These are phyloP conservation scores for Sphaerophoria taeniata DNA, from an alignment of 2,888 invertebrate species.

Conservation along the genomic window DNA sequence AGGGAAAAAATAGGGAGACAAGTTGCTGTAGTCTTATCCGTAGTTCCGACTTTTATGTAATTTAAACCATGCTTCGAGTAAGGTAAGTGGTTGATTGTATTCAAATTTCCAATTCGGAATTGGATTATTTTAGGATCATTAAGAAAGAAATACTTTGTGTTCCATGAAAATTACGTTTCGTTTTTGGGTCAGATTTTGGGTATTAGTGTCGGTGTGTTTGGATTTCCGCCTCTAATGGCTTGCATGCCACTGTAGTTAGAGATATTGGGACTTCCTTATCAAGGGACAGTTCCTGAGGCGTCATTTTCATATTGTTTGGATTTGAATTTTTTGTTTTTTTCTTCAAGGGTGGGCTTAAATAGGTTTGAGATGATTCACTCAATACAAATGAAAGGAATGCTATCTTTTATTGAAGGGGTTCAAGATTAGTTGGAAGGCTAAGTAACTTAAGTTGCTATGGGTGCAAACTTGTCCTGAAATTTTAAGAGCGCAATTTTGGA, in stretches of 20 bases:
- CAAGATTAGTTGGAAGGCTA: too few relatives aligned
- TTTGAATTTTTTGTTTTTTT: too few relatives aligned
- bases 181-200: not conserved
- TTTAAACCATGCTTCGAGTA: not conserved
- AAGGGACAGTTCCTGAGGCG: not conserved
- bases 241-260: not conserved
- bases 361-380: not conserved
- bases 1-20: conserved; percentile 14
- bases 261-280: not conserved
- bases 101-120: not conserved
- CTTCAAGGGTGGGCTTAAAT: not conserved
- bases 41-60: conserved; percentile 18
- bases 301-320: not conserved
- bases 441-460: too few relatives aligned
- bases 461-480: too few relatives aligned
- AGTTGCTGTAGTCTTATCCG: conserved; percentile 26
- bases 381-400: not conserved
- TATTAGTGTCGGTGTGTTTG: not conserved
- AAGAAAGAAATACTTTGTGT: not conserved
- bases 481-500: too few relatives aligned
- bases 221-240: not conserved
- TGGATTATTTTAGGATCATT: not conserved
- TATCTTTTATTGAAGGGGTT: not conserved
- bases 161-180: not conserved
- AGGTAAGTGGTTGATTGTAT: not conserved